Percentiles rank a stretch among this genome's conserved stretches.
Conservation (phyloP, 2,113 vertebrate species). For the Danio rerio region GRCz12tu NC_133190.1:23693501-23694000, state of each 20-base stretch:
- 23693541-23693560: no score
- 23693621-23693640: no score
- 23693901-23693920: constrained; percentile 63
- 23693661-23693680: no score
- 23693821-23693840: no score
- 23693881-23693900: constrained; percentile 74
- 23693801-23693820: no score
- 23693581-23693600: not conserved
- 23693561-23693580: not conserved
- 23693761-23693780: not conserved
- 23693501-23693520: not conserved
- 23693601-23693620: not conserved
- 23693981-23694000: constrained; percentile 77
- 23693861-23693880: constrained; percentile 72
- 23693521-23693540: no score
- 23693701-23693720: no score
- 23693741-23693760: not conserved
- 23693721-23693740: no score
- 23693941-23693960: not conserved
- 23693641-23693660: no score
- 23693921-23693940: not conserved
- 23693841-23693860: constrained; percentile 71
- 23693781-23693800: no score
- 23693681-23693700: no score
- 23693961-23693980: constrained; percentile 60